phyloP scores from a whole-genome alignment of 2,888 invertebrate genomes.

The Cistogaster globosa region DNA sequence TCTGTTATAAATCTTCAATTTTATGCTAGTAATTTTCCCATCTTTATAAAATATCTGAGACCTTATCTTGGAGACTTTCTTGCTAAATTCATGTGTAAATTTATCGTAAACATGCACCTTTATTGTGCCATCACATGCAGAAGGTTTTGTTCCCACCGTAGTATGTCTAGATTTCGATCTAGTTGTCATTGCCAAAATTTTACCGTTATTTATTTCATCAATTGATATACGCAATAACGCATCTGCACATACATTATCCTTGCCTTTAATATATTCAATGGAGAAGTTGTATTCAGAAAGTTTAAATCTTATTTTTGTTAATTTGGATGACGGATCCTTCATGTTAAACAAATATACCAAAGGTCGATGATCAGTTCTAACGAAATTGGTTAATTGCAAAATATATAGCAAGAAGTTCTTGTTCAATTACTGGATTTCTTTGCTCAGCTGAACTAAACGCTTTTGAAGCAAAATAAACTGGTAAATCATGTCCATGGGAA shows the following conservation, averaged over 20 bases:
- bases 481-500: not conserved
- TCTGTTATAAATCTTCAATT: constrained; percentile 30
- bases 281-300: constrained; percentile 73
- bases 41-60: constrained; percentile 10
- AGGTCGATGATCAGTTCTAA: constrained; percentile 52
- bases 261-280: constrained; percentile 60
- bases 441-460: not conserved
- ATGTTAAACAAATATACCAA: constrained; percentile 73
- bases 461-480: not conserved
- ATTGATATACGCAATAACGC: constrained; percentile 63
- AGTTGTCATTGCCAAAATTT: constrained; percentile 12
- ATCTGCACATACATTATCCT: constrained; percentile 67
- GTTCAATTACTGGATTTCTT: not conserved
- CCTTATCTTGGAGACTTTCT: constrained; percentile 4
- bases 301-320: constrained; percentile 73
- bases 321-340: constrained; percentile 73
- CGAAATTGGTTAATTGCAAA: too few species aligned
- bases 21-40: not conserved
- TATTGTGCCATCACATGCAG: too few species aligned
- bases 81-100: constrained; percentile 13
- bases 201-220: constrained; percentile 40
- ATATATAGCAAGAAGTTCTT: not conserved
- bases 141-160: too few species aligned
- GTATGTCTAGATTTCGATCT: not conserved
- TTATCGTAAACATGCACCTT: constrained; percentile 29